phyloP scores from a whole-genome alignment of 2,113 vertebrate species.

The Myrmophylax atrothorax region DNA sequence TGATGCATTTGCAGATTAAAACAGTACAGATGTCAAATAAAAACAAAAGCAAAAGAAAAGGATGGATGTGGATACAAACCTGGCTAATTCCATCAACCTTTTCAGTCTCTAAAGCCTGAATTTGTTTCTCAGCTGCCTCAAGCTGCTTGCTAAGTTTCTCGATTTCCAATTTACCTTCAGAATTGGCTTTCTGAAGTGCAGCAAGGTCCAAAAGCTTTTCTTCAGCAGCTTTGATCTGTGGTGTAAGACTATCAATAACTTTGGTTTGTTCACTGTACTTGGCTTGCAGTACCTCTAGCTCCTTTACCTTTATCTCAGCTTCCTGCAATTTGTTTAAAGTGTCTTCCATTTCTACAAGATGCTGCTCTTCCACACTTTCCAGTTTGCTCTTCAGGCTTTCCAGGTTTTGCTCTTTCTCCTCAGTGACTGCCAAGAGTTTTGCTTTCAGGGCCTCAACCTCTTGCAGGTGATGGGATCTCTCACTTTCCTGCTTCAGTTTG shows the following conservation, averaged over 20 bases:
- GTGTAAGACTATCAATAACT: slow-evolving; percentile 75
- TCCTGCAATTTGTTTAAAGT: slow-evolving; percentile 90
- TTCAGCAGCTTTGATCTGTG: slow-evolving; percentile 80
- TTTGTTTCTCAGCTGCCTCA: slow-evolving; percentile 80
- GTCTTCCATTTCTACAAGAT: slow-evolving; percentile 98
- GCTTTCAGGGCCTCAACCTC: slow-evolving; percentile 78
- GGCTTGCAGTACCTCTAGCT: slow-evolving; percentile 83
- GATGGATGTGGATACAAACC: slow-evolving; percentile 81
- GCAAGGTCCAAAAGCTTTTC: slow-evolving; percentile 83
- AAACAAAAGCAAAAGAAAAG: slow-evolving; percentile 39
- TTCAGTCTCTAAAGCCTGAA: slow-evolving; percentile 76
- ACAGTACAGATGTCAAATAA: slow-evolving; percentile 33
- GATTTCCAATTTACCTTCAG: slow-evolving; percentile 86
- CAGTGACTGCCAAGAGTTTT: slow-evolving; percentile 73
- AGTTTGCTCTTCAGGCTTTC: slow-evolving; percentile 82
- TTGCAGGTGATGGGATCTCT: slow-evolving; percentile 64
- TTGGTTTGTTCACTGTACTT: slow-evolving; percentile 76
- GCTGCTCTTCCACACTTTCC: slow-evolving; percentile 90
- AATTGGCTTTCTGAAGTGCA: slow-evolving; percentile 79
- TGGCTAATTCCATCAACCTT: slow-evolving; percentile 79
- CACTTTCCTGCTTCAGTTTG: slow-evolving; percentile 73
- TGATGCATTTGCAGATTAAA: slow-evolving; percentile 30
- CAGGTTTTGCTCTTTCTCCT: slow-evolving; percentile 86
- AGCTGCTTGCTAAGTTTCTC: slow-evolving; percentile 81
- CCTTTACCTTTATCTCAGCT: slow-evolving; percentile 89